Base-by-base conservation (phyloP, 2,113 vertebrate species). In the Setophaga kirtlandii region DNA sequence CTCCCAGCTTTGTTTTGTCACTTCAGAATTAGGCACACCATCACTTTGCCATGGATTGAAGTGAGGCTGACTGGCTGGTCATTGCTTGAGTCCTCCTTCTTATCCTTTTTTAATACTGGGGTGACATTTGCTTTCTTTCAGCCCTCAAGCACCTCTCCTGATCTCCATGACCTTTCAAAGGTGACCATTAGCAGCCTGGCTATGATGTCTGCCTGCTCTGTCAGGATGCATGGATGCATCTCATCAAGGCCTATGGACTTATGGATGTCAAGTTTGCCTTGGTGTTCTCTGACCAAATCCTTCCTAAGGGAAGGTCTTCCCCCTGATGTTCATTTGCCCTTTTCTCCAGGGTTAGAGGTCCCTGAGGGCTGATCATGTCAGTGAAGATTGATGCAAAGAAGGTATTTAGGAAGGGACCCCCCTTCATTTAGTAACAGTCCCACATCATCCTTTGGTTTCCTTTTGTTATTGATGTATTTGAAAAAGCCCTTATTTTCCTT, bases 151-250 rank as follows among this genome's bases (percentile, higher is more conserved):
- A 39, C n/a, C 39, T 55, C 33, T 35, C 25, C 62, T 55, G 12
- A 56, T 39, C 22, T 33, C 52, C 13, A 10, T 47, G 13, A 47
- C 17, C 5, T 47, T 67, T 47, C 52, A 47, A 47, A 58, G 21
- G 22, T 31, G 33, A 25, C 31, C 0, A 1, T 33, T 5, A 27
- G 6, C 2, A 0, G 21, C 10, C 52, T 68, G 47, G 17, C 50
- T 55, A 1, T 31, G 50, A 6, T 37, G 15, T 20, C 8, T 1
- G 1, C 21, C 42, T 19, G 12, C 41, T 37, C 21, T 37, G 33
- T 56, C 21, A 25, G 21, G 12, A 80, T 37, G 24, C 50, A 37
- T 20, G 12, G 62, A 67, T 25, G 12, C 41, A 55, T 80, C 39
- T 15, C 5, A 12, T 39, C 77, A 56, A 7, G 41, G 63, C 27